Evolutionary conservation across 2,113 vertebrate genomes (phyloP).

Genomic region (Melierax canorus): DNA sequence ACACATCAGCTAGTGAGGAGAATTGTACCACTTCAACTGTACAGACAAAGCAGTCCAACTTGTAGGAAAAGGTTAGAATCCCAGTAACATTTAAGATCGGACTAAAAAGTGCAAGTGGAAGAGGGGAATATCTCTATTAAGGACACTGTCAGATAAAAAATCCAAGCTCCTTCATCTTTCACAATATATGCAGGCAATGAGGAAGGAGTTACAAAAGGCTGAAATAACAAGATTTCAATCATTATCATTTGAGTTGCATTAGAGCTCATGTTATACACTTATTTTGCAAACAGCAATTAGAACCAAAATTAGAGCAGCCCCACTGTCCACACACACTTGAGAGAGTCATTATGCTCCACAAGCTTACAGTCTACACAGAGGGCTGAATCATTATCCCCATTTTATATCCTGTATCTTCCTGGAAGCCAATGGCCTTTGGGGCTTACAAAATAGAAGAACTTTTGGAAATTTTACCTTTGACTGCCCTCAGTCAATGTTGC

Average conservation of each 20-base stretch:
- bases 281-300: neutral
- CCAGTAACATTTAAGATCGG: neutral
- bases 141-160: neutral
- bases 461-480: neutral
- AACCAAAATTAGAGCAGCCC: neutral
- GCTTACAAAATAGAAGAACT: neutral
- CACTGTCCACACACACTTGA: neutral
- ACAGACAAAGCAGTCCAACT: neutral
- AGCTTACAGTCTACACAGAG: neutral
- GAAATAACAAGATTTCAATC: neutral
- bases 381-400: neutral
- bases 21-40: neutral
- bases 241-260: neutral
- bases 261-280: neutral
- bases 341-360: neutral
- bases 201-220: neutral
- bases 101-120: neutral
- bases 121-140: neutral
- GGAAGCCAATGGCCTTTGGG: neutral
- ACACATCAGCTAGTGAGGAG: accelerated
- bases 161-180: neutral
- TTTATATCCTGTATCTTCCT: neutral
- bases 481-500: neutral
- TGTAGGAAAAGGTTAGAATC: neutral
- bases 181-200: neutral